Evolutionary conservation across 1,140 invertebrate species (phyloP).

Genomic region (Nasonia giraulti): DNA sequence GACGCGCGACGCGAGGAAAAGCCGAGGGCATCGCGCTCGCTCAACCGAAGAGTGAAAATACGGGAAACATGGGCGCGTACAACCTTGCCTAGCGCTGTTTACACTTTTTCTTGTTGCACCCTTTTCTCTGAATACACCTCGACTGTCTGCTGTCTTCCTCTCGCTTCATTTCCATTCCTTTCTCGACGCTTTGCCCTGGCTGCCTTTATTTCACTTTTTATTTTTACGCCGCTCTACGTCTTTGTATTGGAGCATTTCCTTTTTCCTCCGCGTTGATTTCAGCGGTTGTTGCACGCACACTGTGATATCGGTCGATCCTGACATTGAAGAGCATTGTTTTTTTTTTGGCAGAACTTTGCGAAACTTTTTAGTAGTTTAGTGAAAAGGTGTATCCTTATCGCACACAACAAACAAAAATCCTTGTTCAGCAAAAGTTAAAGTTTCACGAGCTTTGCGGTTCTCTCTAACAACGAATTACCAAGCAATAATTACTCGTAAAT

Average conservation of each 20-base stretch:
- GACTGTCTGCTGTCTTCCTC: not conserved
- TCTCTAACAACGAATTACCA: too few relatives aligned
- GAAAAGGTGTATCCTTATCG: too few relatives aligned
- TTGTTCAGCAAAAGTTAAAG: too few relatives aligned
- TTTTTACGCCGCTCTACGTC: not conserved
- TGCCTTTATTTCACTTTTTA: not conserved
- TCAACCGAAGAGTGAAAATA: not conserved
- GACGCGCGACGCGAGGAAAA: not conserved
- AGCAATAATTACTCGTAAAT: too few relatives aligned
- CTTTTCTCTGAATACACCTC: not conserved
- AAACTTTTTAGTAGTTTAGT: too few relatives aligned
- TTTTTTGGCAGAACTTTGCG: too few relatives aligned
- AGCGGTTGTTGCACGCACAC: not conserved
- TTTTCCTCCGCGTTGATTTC: not conserved
- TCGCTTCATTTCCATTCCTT: constrained; percentile 4
- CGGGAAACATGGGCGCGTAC: not conserved
- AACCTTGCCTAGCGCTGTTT: not conserved
- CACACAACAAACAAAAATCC: too few relatives aligned
- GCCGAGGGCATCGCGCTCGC: not conserved
- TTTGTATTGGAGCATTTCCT: not conserved
- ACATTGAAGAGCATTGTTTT: too few relatives aligned
- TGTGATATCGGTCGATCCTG: not conserved
- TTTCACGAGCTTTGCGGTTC: too few relatives aligned
- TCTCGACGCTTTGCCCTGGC: not conserved
- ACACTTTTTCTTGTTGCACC: not conserved